Evolutionary conservation across 2,113 vertebrate genomes (phyloP), one percentile per base, ranked within the genome.

Genomic region (Xyliphius kryptos): DNA sequence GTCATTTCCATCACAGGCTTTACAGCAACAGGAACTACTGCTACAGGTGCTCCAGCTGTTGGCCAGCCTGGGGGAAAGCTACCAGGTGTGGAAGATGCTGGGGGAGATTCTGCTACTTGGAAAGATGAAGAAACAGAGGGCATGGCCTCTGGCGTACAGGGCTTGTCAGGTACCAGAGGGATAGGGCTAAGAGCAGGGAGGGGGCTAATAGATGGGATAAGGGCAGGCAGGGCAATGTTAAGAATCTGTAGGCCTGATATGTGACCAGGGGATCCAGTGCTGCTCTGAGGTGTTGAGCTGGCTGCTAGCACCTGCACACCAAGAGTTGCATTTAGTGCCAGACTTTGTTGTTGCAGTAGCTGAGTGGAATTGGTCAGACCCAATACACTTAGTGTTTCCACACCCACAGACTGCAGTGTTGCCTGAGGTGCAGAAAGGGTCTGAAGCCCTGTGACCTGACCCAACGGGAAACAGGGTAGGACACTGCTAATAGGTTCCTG

Each of bases 251-350:
- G 81, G 17, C 92, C 83, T 0, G 94, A 90, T 14, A 96, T 73
- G 53, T 88, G 92, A 0, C 87, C 73, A 73, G 88, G 91, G 0
- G 87, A 83, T 51, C 77, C 80, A 3, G 87, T 74, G 37, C 73
- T 83, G 82, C 83, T 86, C 58, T 91, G 91, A 0, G 89, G 73
- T 1, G 83, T 65, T 0, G 93, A 60, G 4, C 74, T 87, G 0
- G 92, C 85, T 0, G 95, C 66, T 74, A 98, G 53, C 6, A 97
- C 92, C 80, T 98, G 95, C 54, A 98, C 86, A 0, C 93, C 94
- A 0, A 97, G 83, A 0, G 92, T 79, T 43, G 85, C 86, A 0
- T 90, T 93, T 5, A 97, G 83, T 1, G 94, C 89, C 2, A 98
- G 89, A 40, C 92, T 90, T 0, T 91, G 85, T 0, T 92, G 85